Percentiles rank a stretch among this genome's conserved stretches.
Conservation (phyloP, 2,797 vertebrate genomes). For the Echeneis naucrates region DNA sequence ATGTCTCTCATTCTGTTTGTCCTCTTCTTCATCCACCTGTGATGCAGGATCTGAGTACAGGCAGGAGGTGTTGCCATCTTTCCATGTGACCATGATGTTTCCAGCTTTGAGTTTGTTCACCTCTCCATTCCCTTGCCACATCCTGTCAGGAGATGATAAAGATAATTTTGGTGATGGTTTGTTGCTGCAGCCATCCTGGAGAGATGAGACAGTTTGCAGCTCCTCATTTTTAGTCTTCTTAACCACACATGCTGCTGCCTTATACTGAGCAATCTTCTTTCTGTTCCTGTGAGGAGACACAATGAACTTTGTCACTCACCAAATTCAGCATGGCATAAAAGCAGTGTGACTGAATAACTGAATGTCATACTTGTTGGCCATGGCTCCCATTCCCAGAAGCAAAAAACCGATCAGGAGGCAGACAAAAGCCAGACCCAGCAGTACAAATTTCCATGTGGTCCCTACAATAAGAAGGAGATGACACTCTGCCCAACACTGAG, state of each 20-base stretch:
- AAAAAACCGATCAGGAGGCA: slow-evolving; percentile 86
- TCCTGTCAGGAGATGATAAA: not conserved
- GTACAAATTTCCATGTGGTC: slow-evolving; percentile 87
- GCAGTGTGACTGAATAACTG: not conserved
- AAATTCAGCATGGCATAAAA: too few relatives aligned
- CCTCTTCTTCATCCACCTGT: slow-evolving; percentile 35
- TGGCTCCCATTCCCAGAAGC: slow-evolving; percentile 85
- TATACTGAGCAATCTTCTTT: slow-evolving; percentile 79
- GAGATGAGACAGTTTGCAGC: slow-evolving; percentile 41
- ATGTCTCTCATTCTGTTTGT: too few relatives aligned
- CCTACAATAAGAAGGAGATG: slow-evolving; percentile 76
- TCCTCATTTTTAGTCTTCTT: slow-evolving; percentile 62
- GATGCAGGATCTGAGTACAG: slow-evolving; percentile 72
- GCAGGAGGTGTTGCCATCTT: slow-evolving; percentile 80
- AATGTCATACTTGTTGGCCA: slow-evolving; percentile 84
- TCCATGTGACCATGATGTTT: slow-evolving; percentile 83
- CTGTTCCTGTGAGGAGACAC: slow-evolving; percentile 81
- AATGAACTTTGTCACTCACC: not conserved
- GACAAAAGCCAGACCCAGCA: slow-evolving; percentile 84
- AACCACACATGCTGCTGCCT: slow-evolving; percentile 42
- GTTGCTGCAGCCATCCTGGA: slow-evolving; percentile 23
- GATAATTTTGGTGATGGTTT: not conserved
- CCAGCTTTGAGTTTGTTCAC: slow-evolving; percentile 59
- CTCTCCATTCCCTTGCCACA: slow-evolving; percentile 20
- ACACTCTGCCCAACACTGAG: not conserved